Conservation (phyloP, 2,113 vertebrate genomes). For the Ceratotherium simum region DNA sequence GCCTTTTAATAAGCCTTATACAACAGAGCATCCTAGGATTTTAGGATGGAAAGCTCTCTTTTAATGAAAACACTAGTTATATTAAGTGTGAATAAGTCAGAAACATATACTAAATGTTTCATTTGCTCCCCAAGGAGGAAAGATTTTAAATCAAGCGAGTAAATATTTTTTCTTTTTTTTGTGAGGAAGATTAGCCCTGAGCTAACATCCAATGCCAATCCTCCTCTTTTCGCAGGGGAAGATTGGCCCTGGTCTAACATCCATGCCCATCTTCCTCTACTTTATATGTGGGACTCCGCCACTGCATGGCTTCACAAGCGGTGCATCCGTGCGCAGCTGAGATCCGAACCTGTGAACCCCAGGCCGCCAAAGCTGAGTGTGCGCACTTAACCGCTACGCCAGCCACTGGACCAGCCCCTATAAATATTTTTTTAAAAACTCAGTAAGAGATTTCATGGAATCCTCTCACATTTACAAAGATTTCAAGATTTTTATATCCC, state of each 20-base stretch:
- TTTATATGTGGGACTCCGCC: too few relatives aligned
- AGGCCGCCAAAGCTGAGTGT: too few relatives aligned
- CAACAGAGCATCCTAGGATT: neutral
- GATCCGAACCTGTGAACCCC: too few relatives aligned
- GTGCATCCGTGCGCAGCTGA: too few relatives aligned
- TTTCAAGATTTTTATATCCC: neutral
- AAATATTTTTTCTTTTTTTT: neutral
- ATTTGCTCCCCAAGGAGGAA: neutral
- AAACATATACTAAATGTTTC: conserved; percentile 34
- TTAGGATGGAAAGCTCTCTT: neutral
- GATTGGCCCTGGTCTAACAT: too few relatives aligned
- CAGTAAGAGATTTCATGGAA: neutral
- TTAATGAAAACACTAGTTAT: neutral
- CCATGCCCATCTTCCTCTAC: too few relatives aligned
- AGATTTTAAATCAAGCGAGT: conserved; percentile 35
- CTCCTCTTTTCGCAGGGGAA: too few relatives aligned
- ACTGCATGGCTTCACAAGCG: too few relatives aligned
- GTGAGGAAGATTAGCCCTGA: too few relatives aligned
- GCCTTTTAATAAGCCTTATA: neutral
- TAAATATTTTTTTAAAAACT: neutral
- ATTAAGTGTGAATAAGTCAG: conserved; percentile 45
- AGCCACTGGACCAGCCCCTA: too few relatives aligned
- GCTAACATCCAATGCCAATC: too few relatives aligned
- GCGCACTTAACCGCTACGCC: too few relatives aligned
- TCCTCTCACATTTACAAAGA: neutral